Evolutionary conservation across 2,888 invertebrate genomes (phyloP), one percentile per base, ranked within the genome.

Genomic region (Rhogogaster chlorosoma): DNA sequence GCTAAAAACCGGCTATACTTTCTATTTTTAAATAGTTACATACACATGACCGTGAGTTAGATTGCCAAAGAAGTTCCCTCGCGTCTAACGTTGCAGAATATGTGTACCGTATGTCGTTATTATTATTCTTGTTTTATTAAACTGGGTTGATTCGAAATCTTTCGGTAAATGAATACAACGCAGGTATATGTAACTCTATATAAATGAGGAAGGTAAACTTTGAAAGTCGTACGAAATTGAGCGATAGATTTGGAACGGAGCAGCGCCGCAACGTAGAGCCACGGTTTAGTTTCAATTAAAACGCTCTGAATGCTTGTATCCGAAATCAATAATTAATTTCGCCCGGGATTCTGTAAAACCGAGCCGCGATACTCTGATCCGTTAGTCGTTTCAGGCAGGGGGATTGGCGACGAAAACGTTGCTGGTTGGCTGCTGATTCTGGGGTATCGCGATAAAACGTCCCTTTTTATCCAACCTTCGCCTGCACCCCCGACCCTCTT

Each of bases 321-420:
- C 92, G 93, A 93, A 93, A 93, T 92, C 91, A 91, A 92, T 93
- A 93, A 93, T 93, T 93, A 93, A 93, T 93, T 93, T 92, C 89
- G 89, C 89, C 87, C 87, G 92, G 89, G 88, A 87, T 83, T 83
- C 67, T 83, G 70, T 83, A 70, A 67, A 83, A 83, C 67, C 67
- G 83, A 83, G 42, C 83, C 22, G 71, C 71, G 71, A 67, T 67
- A 49, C 77, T 77, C 77, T 49, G 49, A 53, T 77, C 53, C 49
- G 83, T 70, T 70, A 49, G 70, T 83, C 18, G 82, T 67, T 67
- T 36, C 22, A n/a, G 15, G 36, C 18, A 38, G 45, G 67, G 67
- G 64, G 67, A 29, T 64, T 70, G 67, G 67, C 42, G 83, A 83
- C 42, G 61, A 80, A 61, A 38, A 80, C 80, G 80, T 57, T 80